Percentiles rank a stretch among this genome's conserved stretches.
These are phyloP conservation scores for Apostichopus japonicus DNA, from an alignment of 35 echinoderm and acorn worm species.

Conservation along the genomic window DNA sequence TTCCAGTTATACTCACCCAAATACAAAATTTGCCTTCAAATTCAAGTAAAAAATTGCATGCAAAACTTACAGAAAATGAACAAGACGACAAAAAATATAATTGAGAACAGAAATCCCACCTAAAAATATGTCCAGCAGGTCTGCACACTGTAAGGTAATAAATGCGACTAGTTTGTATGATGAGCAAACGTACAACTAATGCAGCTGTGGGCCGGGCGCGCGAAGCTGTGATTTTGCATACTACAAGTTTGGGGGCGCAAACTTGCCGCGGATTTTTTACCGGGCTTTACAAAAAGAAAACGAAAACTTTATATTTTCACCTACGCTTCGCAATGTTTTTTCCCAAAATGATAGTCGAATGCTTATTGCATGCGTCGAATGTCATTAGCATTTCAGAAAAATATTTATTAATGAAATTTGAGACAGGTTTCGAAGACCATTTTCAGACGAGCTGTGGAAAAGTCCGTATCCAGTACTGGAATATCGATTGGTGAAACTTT, in stretches of 20 bases:
- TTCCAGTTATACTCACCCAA: no score
- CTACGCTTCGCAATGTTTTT: background rate
- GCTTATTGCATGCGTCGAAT: background rate
- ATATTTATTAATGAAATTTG: background rate
- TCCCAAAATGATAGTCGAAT: background rate
- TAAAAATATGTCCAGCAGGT: background rate
- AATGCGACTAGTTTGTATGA: background rate
- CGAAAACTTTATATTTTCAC: background rate
- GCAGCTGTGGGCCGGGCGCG: background rate
- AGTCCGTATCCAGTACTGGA: background rate
- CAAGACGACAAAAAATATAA: background rate
- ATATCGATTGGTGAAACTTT: background rate
- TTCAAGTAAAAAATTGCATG: no score
- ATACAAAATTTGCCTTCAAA: no score
- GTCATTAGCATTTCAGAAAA: background rate
- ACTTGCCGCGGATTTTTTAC: slow-evolving; percentile 51
- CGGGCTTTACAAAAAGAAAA: slow-evolving; percentile 38
- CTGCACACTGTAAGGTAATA: background rate
- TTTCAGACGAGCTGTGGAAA: background rate
- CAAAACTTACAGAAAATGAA: no score
- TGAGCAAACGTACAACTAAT: background rate
- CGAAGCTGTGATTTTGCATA: background rate
- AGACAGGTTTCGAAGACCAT: background rate
- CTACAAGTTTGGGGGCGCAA: slow-evolving; percentile 8
- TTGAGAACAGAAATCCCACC: background rate